phyloP scores from a whole-genome alignment of 2,888 invertebrate genomes.

The Tenodera sinensis region DNA sequence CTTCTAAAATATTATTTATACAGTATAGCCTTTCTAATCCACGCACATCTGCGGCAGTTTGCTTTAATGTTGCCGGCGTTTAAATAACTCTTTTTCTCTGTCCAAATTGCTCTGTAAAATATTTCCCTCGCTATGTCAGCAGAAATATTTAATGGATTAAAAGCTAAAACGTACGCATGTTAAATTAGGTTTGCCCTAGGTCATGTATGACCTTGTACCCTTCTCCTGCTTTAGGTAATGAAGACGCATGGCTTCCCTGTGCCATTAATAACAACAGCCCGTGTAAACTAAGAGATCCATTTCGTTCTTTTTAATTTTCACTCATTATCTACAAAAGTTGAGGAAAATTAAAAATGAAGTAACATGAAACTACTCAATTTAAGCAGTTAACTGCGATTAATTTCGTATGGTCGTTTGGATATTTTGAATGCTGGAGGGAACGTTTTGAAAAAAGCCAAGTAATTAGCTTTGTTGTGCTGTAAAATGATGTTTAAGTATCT shows the following conservation, averaged over 20 bases:
- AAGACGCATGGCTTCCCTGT: background rate
- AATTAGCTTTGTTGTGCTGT: background rate
- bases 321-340: background rate
- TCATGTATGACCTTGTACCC: background rate
- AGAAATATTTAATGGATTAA: background rate
- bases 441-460: background rate
- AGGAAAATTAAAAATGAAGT: background rate
- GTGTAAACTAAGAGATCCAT: background rate
- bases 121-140: background rate
- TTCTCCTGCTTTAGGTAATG: background rate
- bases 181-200: background rate
- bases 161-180: background rate
- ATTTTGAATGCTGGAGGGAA: background rate
- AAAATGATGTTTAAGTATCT: too few relatives aligned
- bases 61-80: background rate
- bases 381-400: background rate
- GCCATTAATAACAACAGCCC: background rate
- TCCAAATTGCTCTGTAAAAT: background rate
- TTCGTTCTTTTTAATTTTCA: background rate
- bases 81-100: background rate
- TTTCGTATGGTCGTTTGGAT: background rate
- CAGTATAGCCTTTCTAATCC: background rate
- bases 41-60: background rate
- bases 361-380: background rate
- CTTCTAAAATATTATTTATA: background rate